Conservation (phyloP, 2,888 invertebrate species). For the Zelleria hepariella region DNA sequence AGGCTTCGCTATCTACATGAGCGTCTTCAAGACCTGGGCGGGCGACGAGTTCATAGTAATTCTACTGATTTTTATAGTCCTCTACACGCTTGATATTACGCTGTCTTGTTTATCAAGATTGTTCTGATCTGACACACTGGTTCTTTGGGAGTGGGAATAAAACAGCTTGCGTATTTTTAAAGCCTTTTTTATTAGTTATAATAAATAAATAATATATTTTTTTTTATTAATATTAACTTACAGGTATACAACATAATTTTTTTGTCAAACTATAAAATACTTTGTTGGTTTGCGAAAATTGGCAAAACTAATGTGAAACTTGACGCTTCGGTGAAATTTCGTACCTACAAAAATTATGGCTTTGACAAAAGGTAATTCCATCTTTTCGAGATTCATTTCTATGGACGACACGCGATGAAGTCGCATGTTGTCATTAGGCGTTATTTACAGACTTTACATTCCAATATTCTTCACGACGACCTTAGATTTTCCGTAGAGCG, state of each 20-base stretch:
- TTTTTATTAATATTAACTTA: too few relatives aligned
- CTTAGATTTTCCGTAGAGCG: constrained; percentile 25
- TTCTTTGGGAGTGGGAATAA: too few relatives aligned
- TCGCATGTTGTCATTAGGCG: not conserved
- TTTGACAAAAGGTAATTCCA: not conserved
- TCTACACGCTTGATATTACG: not conserved
- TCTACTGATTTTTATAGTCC: not conserved
- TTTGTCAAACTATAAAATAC: too few relatives aligned
- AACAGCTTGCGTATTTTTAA: too few relatives aligned
- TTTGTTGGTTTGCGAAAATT: too few relatives aligned
- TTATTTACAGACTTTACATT: not conserved
- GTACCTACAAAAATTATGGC: not conserved
- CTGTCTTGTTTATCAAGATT: not conserved
- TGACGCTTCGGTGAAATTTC: too few relatives aligned
- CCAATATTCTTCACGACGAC: constrained; percentile 1
- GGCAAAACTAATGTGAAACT: too few relatives aligned
- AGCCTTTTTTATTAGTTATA: too few relatives aligned
- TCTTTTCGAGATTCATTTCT: not conserved
- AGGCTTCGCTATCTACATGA: not conserved
- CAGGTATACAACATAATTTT: too few relatives aligned
- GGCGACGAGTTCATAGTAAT: not conserved
- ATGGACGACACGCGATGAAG: not conserved
- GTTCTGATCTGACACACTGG: not conserved
- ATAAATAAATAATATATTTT: too few relatives aligned
- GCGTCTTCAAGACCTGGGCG: not conserved